Base-by-base conservation (phyloP, 2,113 vertebrate genomes). In the Chascanopsetta lugubris region DNA sequence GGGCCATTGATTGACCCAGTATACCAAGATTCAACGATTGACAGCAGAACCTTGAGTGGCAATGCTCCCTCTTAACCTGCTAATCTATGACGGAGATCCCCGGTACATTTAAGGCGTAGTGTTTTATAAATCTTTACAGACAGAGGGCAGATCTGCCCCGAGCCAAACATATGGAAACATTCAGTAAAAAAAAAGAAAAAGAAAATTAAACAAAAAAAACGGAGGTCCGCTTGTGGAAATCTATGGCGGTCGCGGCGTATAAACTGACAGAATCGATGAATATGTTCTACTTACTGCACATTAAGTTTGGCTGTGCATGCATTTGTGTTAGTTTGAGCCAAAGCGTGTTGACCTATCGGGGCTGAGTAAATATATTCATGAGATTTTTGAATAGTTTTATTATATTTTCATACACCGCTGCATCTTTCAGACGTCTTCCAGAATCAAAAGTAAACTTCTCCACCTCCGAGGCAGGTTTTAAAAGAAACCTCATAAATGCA, bases 1-100 rank as follows among this genome's bases (percentile, higher is more conserved):
- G 61, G 83, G 82, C 72, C 83, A 84, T 71, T 85, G 87, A 91
- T 87, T 90, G 87, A 89, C 91, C 86, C 69, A 80, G 77, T 88
- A n/a, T n/a, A 64, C 69, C 32, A 42, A 83, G 85, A 88, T 89
- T 88, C 88, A 83, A 80, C 64, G 67, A 83, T 84, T 90, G 83
- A 84, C 85, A 79, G 75, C 77, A 82, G 84, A 84, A 88, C 75
- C 85, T 80, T 77, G 85, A 85, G 84, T 79, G 77, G 73, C 70
- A 71, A 32, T 55, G 79, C 59, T 79, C 83, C 70, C 54, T 80
- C 58, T 84, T 67, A 82, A 75, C 80, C 61, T 2, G 1, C 61
- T 77, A 88, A 86, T 85, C 82, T 83, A 77, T 29, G 61, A 43
- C 71, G 22, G 49, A 65, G 61, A 74, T 80, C 72, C 59, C 54